Conservation (phyloP, 2,797 vertebrate genomes). For the Kryptopterus vitreolus region DNA sequence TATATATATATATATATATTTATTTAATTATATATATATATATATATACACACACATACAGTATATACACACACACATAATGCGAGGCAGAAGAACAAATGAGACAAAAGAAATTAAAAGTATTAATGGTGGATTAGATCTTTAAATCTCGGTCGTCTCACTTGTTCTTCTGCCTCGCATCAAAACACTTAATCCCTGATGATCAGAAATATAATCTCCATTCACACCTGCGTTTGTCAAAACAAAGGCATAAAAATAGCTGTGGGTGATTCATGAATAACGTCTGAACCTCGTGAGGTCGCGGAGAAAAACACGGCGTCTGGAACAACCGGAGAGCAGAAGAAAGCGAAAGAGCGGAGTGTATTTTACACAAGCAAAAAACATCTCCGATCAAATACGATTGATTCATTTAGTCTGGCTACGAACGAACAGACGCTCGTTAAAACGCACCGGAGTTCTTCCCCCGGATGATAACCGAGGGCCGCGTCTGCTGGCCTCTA, state of each 20-base stretch:
- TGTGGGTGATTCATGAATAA: constrained; percentile 27
- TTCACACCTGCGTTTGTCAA: constrained; percentile 34
- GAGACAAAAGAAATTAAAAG: too few species aligned
- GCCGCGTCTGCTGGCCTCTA: constrained; percentile 25
- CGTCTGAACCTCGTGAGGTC: constrained; percentile 8
- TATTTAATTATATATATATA: too few species aligned
- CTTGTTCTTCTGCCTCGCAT: constrained; percentile 13
- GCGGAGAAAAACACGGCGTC: constrained; percentile 9
- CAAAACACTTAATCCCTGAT: constrained; percentile 2
- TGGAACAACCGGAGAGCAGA: constrained; percentile 27
- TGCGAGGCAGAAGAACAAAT: too few species aligned
- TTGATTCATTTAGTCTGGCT: background rate
- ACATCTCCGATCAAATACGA: background rate
- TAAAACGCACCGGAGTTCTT: constrained; percentile 8
- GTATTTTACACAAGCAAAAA: too few species aligned
- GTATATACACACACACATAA: too few species aligned
- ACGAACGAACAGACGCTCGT: background rate
- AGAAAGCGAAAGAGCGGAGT: too few species aligned
- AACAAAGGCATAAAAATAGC: constrained; percentile 41
- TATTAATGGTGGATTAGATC: too few species aligned
- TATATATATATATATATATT: too few species aligned
- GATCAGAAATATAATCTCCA: background rate
- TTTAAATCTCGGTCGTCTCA: background rate
- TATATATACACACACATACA: too few species aligned
- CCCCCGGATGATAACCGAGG: constrained; percentile 34